Percentiles rank a stretch among this genome's conserved stretches.
phyloP scores from a whole-genome alignment of 2,888 invertebrate genomes.

The Phengaris alcon region DNA sequence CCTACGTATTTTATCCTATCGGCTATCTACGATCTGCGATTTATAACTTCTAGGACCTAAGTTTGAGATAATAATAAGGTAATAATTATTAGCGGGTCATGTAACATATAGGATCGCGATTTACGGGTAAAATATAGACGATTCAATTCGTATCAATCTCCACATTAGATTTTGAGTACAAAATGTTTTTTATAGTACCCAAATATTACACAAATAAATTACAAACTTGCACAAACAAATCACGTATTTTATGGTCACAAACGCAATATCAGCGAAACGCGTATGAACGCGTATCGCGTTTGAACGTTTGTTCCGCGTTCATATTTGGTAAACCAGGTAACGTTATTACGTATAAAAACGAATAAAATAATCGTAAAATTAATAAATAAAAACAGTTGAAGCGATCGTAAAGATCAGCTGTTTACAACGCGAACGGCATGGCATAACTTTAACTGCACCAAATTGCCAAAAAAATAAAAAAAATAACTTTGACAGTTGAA shows the following conservation, averaged over 20 bases:
- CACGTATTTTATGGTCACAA: conserved; percentile 9
- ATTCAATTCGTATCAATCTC: neutral
- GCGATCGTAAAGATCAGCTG: neutral
- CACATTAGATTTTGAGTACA: neutral
- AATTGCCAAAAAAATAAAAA: neutral
- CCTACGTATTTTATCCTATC: neutral
- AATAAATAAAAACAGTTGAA: neutral
- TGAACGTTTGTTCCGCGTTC: no score
- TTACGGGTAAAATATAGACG: neutral
- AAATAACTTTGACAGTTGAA: neutral
- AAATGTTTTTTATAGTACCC: neutral
- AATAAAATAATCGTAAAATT: conserved; percentile 8
- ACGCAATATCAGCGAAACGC: neutral
- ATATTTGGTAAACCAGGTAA: conserved; percentile 9
- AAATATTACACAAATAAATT: neutral
- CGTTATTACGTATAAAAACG: neutral
- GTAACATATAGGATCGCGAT: neutral
- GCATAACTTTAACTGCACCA: neutral
- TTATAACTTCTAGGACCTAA: neutral
- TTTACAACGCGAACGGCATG: neutral
- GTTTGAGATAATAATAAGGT: no score
- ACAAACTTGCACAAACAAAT: neutral
- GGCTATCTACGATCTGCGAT: neutral
- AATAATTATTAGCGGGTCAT: neutral
- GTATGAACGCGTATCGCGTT: neutral